Conservation (phyloP, 1,140 invertebrate genomes). For the Dendrolimus kikuchii region DNA sequence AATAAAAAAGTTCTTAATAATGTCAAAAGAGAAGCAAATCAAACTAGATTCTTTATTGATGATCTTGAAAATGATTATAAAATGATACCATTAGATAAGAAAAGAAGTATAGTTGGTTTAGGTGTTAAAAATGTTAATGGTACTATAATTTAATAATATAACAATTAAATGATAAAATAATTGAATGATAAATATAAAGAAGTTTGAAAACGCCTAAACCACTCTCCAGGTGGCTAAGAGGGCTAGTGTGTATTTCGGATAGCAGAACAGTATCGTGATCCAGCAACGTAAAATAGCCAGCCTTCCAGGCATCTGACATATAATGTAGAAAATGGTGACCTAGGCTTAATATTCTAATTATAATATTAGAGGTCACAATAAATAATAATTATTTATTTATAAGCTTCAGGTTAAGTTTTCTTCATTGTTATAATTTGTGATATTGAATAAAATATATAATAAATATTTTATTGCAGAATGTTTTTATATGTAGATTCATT, state of each 20-base stretch:
- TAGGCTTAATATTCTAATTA: not conserved
- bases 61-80: constrained; percentile 26
- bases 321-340: no score
- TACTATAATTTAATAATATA: constrained; percentile 7
- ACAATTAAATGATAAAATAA: no score
- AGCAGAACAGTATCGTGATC: no score
- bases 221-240: no score
- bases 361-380: not conserved
- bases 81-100: constrained; percentile 8
- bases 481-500: no score
- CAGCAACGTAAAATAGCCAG: no score
- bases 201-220: no score
- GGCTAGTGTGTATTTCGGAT: not conserved
- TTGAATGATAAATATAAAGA: no score
- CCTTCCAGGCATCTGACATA: no score
- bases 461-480: no score
- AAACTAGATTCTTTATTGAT: constrained; percentile 32
- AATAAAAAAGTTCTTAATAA: constrained; percentile 7
- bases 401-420: not conserved
- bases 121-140: constrained; percentile 10
- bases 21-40: constrained; percentile 4
- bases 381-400: constrained; percentile 1
- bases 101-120: constrained; percentile 13
- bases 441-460: no score
- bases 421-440: no score